Conservation (phyloP, 2,113 vertebrate genomes). For the Rhadina sibilatrix region DNA sequence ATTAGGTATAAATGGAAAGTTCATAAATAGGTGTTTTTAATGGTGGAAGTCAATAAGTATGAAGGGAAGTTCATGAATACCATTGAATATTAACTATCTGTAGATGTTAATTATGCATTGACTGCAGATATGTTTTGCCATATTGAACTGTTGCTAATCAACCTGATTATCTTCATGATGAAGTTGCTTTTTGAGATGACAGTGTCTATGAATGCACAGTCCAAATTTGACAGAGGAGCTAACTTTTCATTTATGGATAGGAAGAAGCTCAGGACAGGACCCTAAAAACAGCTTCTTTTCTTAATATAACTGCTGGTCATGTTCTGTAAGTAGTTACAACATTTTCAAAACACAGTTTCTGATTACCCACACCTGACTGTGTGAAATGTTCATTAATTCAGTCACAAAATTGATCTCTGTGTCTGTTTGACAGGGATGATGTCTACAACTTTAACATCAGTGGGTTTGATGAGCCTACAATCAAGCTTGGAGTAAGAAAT, state of each 20-base stretch:
- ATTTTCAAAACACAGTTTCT: not conserved
- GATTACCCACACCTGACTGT: not conserved
- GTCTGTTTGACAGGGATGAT: constrained; percentile 72
- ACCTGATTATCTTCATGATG: not conserved
- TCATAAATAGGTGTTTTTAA: not conserved
- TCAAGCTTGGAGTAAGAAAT: constrained; percentile 79
- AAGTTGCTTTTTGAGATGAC: not conserved
- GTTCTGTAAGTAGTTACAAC: constrained; percentile 61
- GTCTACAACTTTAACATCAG: constrained; percentile 76
- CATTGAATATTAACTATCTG: not conserved
- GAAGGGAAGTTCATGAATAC: not conserved
- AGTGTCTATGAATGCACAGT: not conserved
- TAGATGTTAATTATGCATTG: not conserved
- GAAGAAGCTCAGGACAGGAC: constrained; percentile 58
- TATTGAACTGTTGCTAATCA: not conserved
- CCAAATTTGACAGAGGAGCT: not conserved
- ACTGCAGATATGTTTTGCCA: not conserved
- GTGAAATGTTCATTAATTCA: not conserved
- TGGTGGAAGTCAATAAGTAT: not conserved
- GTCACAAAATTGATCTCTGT: not conserved
- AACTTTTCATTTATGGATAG: constrained; percentile 40
- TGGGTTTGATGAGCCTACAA: constrained; percentile 72
- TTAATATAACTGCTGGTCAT: constrained; percentile 44
- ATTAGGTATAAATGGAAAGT: not conserved
- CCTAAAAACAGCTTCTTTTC: constrained; percentile 49